Conservation (phyloP, 2,797 vertebrate genomes). For the Hipposideros larvatus region DNA sequence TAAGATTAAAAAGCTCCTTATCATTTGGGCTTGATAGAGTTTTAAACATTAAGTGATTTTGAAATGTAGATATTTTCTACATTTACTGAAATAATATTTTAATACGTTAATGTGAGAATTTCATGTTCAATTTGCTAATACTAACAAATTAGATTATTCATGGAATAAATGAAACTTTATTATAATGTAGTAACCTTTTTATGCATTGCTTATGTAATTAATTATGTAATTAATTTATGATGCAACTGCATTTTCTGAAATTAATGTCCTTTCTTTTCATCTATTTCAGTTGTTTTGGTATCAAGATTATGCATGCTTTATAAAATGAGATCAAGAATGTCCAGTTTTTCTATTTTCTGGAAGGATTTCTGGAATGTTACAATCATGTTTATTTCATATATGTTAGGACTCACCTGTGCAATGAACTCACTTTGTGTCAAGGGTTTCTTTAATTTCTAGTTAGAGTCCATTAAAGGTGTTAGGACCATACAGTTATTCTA, state of each 20-base stretch:
- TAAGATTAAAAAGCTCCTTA: not conserved
- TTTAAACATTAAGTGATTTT: not conserved
- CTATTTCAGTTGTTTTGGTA: not conserved
- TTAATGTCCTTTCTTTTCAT: not conserved
- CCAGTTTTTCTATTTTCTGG: not conserved
- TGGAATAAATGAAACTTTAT: not conserved
- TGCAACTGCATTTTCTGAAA: not conserved
- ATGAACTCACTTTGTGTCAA: not conserved
- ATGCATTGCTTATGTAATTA: not conserved
- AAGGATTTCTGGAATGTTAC: not conserved
- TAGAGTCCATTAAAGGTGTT: not conserved
- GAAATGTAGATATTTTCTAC: not conserved
- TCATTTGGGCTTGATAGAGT: not conserved
- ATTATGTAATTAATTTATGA: not conserved
- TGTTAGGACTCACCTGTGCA: not conserved
- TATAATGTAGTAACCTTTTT: not conserved
- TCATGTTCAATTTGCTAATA: not conserved
- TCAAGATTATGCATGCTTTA: not conserved
- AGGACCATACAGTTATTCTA: not conserved
- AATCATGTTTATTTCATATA: not conserved
- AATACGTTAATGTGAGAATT: not conserved
- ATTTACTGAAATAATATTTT: not conserved
- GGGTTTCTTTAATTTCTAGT: not conserved
- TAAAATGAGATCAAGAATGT: not conserved
- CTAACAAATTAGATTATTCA: not conserved